These are phyloP conservation scores for Coluber constrictor DNA, from an alignment of 2,797 vertebrate genomes.

Conservation along the genomic window DNA sequence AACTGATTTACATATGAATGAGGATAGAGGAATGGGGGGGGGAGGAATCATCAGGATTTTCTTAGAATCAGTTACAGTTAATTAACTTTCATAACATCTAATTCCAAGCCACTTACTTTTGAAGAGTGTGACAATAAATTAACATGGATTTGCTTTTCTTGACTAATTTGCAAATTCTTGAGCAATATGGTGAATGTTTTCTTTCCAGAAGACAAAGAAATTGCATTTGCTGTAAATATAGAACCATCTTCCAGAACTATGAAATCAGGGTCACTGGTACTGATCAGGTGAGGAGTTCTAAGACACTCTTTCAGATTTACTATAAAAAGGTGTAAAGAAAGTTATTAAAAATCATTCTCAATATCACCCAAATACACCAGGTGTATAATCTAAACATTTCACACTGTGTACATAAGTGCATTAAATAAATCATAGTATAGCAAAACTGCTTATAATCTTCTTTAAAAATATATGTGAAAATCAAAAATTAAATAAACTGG, in stretches of 20 bases:
- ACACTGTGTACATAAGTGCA: background rate
- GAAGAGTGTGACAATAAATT: conserved; percentile 54
- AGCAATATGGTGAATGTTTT: conserved; percentile 74
- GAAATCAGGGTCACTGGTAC: conserved; percentile 70
- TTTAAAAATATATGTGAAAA: background rate
- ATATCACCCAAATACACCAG: background rate
- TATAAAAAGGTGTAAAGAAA: conserved; percentile 50
- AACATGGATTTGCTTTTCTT: conserved; percentile 69
- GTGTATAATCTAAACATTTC: background rate
- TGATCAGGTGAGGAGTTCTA: conserved; percentile 41
- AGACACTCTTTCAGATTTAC: conserved; percentile 75
- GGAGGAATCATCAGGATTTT: background rate
- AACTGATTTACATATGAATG: background rate
- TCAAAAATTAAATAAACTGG: background rate
- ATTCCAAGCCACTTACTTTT: conserved; percentile 25
- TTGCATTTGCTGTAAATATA: conserved; percentile 60
- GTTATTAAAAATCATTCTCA: background rate
- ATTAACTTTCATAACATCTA: background rate
- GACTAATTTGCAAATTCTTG: conserved; percentile 47
- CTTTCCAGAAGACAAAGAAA: conserved; percentile 63
- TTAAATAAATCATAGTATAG: background rate
- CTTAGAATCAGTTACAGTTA: background rate
- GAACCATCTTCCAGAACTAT: conserved; percentile 68
- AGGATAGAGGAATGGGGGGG: background rate
- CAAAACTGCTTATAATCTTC: background rate